Conservation (phyloP, 2,113 vertebrate species). For the Ceyx melanurus region DNA sequence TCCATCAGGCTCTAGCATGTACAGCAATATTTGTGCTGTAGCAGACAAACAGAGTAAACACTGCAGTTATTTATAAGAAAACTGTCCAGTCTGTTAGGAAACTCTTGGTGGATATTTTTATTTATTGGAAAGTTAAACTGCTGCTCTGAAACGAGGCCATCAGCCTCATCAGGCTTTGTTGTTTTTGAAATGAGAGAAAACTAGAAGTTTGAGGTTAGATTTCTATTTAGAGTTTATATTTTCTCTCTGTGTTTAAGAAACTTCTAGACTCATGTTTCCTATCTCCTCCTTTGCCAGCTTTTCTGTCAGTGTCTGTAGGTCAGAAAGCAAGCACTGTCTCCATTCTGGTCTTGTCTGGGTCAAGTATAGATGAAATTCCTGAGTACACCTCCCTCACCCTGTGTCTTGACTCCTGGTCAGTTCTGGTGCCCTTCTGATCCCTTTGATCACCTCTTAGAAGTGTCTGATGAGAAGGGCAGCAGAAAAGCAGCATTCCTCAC, state of each 20-base stretch:
- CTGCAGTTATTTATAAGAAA: not conserved
- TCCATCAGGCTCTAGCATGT: not conserved
- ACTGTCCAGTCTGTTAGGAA: not conserved
- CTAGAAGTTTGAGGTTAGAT: not conserved
- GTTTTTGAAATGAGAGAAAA: not conserved
- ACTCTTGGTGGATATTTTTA: not conserved
- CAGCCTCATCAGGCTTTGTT: not conserved
- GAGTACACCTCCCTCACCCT: accelerated
- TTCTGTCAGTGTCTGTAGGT: not conserved
- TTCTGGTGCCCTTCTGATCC: not conserved
- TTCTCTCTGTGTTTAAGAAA: not conserved
- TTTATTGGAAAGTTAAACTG: not conserved
- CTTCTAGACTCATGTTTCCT: not conserved
- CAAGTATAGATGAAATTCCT: not conserved
- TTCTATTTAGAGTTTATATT: not conserved
- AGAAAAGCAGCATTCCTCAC: not conserved
- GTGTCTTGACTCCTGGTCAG: not conserved
- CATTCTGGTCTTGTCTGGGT: not conserved
- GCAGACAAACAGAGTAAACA: constrained; percentile 27
- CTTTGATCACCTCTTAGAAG: not conserved
- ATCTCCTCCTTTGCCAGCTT: not conserved
- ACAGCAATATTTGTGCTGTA: not conserved
- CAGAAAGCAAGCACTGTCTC: not conserved
- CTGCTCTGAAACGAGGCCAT: not conserved
- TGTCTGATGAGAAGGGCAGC: not conserved